phyloP scores from a whole-genome alignment of 2,888 invertebrate species.

The Argyresthia albistria region DNA sequence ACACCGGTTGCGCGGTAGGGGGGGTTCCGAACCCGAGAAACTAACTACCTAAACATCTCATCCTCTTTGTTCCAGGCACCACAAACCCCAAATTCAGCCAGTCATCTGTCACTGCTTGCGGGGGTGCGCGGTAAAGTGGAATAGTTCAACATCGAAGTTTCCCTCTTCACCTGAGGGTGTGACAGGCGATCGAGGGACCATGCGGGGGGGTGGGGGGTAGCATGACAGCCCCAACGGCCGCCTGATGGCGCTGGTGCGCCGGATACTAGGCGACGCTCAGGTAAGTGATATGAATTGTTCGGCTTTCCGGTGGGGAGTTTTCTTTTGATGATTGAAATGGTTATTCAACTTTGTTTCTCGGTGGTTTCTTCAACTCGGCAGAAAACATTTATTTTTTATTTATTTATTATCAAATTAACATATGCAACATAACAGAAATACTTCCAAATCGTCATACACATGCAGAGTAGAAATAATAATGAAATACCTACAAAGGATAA shows the following conservation, averaged over 20 bases:
- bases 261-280: slow-evolving; percentile 90
- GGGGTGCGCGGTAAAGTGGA: not conserved
- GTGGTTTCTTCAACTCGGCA: too few relatives aligned
- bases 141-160: too few relatives aligned
- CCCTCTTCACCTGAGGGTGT: too few relatives aligned
- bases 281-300: slow-evolving; percentile 43
- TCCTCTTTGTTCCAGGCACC: not conserved
- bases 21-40: too few relatives aligned
- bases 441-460: too few relatives aligned
- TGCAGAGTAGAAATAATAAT: too few relatives aligned
- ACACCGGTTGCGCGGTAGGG: too few relatives aligned
- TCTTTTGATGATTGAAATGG: not conserved
- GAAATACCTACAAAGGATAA: too few relatives aligned
- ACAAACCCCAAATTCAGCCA: not conserved
- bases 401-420: too few relatives aligned
- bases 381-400: too few relatives aligned
- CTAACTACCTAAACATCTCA: too few relatives aligned
- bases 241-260: slow-evolving; percentile 90
- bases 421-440: too few relatives aligned
- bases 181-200: slow-evolving; percentile 14
- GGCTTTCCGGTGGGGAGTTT: not conserved
- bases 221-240: slow-evolving; percentile 75
- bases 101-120: not conserved
- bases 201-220: slow-evolving; percentile 55
- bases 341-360: not conserved